Evolutionary conservation across 2,113 vertebrate genomes (phyloP), one percentile per base, ranked within the genome.

Genomic region (Vombatus ursinus): DNA sequence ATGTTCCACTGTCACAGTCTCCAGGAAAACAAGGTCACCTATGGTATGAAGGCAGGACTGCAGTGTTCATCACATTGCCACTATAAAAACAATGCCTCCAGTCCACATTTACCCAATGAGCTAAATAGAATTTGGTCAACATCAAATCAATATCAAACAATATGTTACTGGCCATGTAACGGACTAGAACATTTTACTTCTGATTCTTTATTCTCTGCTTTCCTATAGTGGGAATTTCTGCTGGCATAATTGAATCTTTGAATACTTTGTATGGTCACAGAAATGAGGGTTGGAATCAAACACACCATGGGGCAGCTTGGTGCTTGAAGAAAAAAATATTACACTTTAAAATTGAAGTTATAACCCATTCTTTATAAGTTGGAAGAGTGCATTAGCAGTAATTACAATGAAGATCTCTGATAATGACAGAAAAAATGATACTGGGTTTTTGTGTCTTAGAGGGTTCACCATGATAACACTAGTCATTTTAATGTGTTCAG

Each of bases 361-460:
- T 90, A 90, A 90, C 0, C 3, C 3, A 47, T 0, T 0, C 19
- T 22, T 93, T 16, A 26, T 8, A 44, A n/a, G 26, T 11, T 26
- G 26, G 57, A 37, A 68, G 48, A 57, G 3, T 26, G 7, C n/a
- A 44, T 77, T 52, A 14, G n/a, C 50, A 26, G 19, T 8, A 51
- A 25, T 44, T 92, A 77, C 24, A 93, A 91, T n/a, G 95, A 50
- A 89, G 23, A 92, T 50, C 47, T 10, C 0, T 54, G 51, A 51
- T 52, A 57, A 92, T 28, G 68, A 48, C 3, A 92, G 44, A 96
- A 96, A 96, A 84, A 6, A 37, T 94, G 92, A 95, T 92, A 89
- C 49, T 90, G 25, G 28, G 48, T 90, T 50, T 0, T n/a, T n/a
- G 61, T n/a, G 61, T 77, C 68, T 44, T 50, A 25, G 50, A 94